Conservation (phyloP, 2,888 invertebrate genomes). For the Seira sanloemensis region DNA sequence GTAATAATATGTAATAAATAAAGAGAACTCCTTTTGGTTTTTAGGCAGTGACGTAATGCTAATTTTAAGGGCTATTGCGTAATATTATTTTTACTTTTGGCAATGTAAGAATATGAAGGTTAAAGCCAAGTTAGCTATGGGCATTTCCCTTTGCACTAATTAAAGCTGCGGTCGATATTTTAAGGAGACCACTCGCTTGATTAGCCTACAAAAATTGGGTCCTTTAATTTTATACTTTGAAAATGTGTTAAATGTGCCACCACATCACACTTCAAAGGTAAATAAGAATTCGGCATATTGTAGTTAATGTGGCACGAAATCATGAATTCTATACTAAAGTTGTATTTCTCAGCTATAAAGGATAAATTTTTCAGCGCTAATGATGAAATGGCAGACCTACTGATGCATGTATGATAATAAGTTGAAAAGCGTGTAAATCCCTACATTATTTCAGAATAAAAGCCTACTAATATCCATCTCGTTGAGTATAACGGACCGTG, state of each 20-base stretch:
- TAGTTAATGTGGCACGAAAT: conserved; percentile 6
- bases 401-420: conserved; percentile 21
- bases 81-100: neutral
- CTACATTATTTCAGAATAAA: conserved; percentile 35
- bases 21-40: neutral
- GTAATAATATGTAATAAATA: neutral
- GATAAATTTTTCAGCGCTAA: neutral
- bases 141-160: neutral
- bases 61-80: neutral
- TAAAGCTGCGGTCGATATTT: neutral
- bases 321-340: conserved; percentile 3
- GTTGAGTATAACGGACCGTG: conserved; percentile 57
- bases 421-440: conserved; percentile 60
- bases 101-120: too few relatives aligned
- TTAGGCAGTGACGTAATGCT: neutral
- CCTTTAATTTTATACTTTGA: neutral
- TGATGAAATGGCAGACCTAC: conserved; percentile 6
- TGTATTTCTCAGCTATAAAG: neutral
- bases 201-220: neutral
- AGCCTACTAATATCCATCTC: conserved; percentile 31
- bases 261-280: too few relatives aligned
- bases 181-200: neutral
- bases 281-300: conserved; percentile 14
- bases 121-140: neutral
- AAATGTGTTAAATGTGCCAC: too few relatives aligned